Conservation (phyloP, 2,888 invertebrate genomes). For the Pollenia labialis region DNA sequence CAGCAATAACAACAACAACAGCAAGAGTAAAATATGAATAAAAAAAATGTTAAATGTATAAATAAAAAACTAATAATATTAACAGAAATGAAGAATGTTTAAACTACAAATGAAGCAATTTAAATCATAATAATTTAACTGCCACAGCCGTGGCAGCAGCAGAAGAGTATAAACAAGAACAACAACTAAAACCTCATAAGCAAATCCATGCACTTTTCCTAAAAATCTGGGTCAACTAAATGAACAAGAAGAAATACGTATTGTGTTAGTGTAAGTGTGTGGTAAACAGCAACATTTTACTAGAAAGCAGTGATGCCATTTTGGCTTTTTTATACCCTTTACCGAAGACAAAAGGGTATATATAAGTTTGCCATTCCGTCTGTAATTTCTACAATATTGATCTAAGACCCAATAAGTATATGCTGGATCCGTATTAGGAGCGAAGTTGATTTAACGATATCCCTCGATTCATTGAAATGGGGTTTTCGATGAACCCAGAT, state of each 20-base stretch:
- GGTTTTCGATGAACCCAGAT: too few relatives aligned
- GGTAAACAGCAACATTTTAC: too few relatives aligned
- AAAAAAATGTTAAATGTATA: neutral
- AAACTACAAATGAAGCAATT: constrained; percentile 60
- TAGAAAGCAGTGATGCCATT: too few relatives aligned
- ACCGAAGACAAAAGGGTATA: too few relatives aligned
- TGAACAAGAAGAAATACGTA: constrained; percentile 1
- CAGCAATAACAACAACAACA: constrained; percentile 24
- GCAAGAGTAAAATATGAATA: neutral
- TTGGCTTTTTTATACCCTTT: too few relatives aligned
- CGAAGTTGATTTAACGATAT: too few relatives aligned
- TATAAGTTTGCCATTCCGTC: too few relatives aligned
- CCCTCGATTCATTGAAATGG: too few relatives aligned
- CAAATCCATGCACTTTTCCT: constrained; percentile 67
- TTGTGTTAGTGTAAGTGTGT: neutral
- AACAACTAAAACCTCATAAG: constrained; percentile 45
- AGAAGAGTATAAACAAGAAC: neutral
- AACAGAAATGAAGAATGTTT: constrained; percentile 21
- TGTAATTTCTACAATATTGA: too few relatives aligned
- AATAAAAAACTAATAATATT: constrained; percentile 19
- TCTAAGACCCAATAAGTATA: too few relatives aligned
- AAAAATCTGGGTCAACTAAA: constrained; percentile 61
- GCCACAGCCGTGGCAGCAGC: neutral
- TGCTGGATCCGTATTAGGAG: too few relatives aligned
- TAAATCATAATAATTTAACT: constrained; percentile 50